Conservation (phyloP, 2,113 vertebrate species). For the Acrocephalus kingi region DNA sequence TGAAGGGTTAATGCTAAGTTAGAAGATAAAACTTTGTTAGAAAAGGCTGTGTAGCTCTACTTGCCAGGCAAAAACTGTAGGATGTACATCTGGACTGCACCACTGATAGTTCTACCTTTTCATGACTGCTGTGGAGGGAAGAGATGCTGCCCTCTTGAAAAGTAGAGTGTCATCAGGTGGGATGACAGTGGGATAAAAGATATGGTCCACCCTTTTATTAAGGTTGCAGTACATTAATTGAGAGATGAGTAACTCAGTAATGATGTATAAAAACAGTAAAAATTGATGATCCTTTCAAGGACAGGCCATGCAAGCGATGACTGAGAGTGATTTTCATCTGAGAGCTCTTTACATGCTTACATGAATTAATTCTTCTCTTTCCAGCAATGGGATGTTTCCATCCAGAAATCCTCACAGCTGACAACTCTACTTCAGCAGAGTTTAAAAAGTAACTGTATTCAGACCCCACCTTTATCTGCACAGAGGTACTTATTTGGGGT, state of each 20-base stretch:
- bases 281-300: neutral
- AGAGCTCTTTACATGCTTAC: neutral
- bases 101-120: neutral
- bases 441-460: neutral
- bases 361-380: neutral
- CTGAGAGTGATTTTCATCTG: neutral
- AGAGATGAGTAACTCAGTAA: neutral
- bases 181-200: neutral
- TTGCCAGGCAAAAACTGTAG: neutral
- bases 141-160: neutral
- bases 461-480: neutral
- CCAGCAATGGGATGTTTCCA: neutral
- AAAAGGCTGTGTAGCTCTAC: neutral
- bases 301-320: neutral
- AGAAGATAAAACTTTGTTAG: neutral
- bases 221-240: neutral
- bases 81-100: neutral
- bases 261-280: neutral
- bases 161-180: neutral
- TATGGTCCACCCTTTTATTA: neutral
- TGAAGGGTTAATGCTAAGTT: neutral
- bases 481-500: neutral
- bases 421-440: neutral
- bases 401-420: neutral
- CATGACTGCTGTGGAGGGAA: neutral